Evolutionary conservation across 2,797 vertebrate species (phyloP), one percentile per base, ranked within the genome.

Genomic region (Artibeus lituratus): DNA sequence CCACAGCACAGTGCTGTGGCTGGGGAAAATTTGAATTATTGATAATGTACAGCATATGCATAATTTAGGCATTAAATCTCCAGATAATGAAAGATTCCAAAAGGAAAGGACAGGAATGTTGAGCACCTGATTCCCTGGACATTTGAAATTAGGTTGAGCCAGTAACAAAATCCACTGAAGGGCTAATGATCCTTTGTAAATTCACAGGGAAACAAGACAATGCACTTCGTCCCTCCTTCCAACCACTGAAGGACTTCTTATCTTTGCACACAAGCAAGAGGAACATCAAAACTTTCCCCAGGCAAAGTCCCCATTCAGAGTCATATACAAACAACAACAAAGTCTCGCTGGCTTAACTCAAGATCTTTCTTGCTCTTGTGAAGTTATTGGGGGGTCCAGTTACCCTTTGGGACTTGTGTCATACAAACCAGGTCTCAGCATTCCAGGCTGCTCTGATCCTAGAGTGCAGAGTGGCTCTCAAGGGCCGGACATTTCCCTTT

Each of bases 11-110:
- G 91, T 32, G 4, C 35, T 86, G 3, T 44, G 88, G 53, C 39
- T 94, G 22, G 47, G 89, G 49, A 89, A 95, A 87, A 85, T 82
- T 81, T 87, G 49, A 96, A 91, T 95, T 93, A 95, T 95, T 95
- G 95, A 93, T 84, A 51, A 24, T 12, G 18, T 16, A 29, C 5
- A 18, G 42, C 78, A 73, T 70, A 24, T 10, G 22, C 18, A 78
- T 67, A 73, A 73, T 70, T 72, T 39, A 94, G 44, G 53, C 35
- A 77, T 39, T 62, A 44, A 92, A 47, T 86, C 37, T 67, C 70
- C 32, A 74, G 65, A 53, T 44, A 49, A 57, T 81, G 10, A 92
- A 92, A 95, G 70, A 72, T 39, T 35, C 29, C 49, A 86, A 65
- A 90, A 91, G n/a, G 53, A 67, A 89, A 22, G 29, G 78, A 70